phyloP scores from a whole-genome alignment of 2,888 invertebrate species.

The Drosophila nr. perissopoda region DNA sequence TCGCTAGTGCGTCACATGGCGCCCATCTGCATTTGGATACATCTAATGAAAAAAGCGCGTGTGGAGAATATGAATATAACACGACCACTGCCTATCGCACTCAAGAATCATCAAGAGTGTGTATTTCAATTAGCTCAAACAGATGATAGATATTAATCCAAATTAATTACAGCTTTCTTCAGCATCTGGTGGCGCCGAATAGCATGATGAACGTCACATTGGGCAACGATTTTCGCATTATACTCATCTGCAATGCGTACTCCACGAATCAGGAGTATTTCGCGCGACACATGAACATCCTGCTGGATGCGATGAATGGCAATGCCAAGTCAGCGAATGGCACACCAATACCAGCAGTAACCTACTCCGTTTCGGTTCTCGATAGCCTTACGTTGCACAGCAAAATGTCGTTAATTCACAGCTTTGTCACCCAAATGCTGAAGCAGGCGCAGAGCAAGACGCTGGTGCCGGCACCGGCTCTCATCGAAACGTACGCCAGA shows the following conservation, averaged over 20 bases:
- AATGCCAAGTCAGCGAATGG: slow-evolving; percentile 87
- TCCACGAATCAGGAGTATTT: slow-evolving; percentile 96
- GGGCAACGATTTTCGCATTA: slow-evolving; percentile 95
- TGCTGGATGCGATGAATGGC: slow-evolving; percentile 94
- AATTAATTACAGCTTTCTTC: slow-evolving; percentile 89
- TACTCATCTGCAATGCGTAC: slow-evolving; percentile 97
- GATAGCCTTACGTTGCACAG: slow-evolving; percentile 98
- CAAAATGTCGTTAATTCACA: slow-evolving; percentile 95
- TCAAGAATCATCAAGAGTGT: slow-evolving; percentile 93
- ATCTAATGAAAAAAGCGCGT: slow-evolving; percentile 96
- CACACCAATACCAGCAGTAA: slow-evolving; percentile 91
- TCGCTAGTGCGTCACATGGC: slow-evolving; percentile 90
- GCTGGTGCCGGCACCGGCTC: slow-evolving; percentile 93
- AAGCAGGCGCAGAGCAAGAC: slow-evolving; percentile 95
- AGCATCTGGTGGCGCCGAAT: slow-evolving; percentile 92
- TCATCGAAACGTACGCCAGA: slow-evolving; percentile 97
- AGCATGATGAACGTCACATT: slow-evolving; percentile 91
- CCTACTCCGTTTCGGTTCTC: slow-evolving; percentile 95
- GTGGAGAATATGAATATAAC: slow-evolving; percentile 92
- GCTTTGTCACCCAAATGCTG: slow-evolving; percentile 94
- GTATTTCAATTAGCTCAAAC: background rate
- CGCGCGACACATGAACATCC: slow-evolving; percentile 95
- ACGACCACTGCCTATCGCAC: slow-evolving; percentile 91
- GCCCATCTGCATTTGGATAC: slow-evolving; percentile 98
- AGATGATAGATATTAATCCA: background rate